These are phyloP conservation scores for Ganaspis sp. DNA, from an alignment of 1,140 invertebrate species.

Conservation along the genomic window DNA sequence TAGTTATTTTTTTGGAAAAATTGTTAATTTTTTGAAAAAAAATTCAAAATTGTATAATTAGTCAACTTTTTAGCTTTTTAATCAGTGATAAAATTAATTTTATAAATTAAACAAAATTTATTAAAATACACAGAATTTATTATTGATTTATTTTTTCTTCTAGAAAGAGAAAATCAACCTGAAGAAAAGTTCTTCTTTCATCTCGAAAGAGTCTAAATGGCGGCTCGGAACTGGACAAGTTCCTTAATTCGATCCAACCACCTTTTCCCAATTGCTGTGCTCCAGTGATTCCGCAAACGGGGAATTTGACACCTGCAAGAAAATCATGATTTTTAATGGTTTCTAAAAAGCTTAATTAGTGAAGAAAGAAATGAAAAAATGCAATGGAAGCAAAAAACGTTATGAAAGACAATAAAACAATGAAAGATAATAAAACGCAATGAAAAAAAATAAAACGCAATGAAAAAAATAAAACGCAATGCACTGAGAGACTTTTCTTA, in stretches of 20 bases:
- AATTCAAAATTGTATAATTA: too few relatives aligned
- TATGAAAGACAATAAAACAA: too few relatives aligned
- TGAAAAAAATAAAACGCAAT: too few relatives aligned
- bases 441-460: too few relatives aligned
- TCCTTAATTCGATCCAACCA: constrained; percentile 87
- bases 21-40: too few relatives aligned
- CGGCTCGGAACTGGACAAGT: constrained; percentile 84
- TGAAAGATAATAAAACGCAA: too few relatives aligned
- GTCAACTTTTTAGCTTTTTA: too few relatives aligned
- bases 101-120: too few relatives aligned
- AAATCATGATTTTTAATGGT: constrained; percentile 28
- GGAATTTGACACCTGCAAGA: constrained; percentile 82
- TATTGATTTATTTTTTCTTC: constrained; percentile 31
- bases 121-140: too few relatives aligned
- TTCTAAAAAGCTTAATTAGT: neutral
- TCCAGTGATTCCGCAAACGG: constrained; percentile 91
- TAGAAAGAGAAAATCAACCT: constrained; percentile 70
- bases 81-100: neutral
- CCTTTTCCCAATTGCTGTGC: constrained; percentile 86
- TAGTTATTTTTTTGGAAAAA: too few relatives aligned
- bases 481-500: too few relatives aligned
- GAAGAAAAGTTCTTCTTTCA: constrained; percentile 86
- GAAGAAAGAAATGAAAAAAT: neutral
- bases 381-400: neutral
- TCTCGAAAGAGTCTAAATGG: constrained; percentile 88